phyloP scores from a whole-genome alignment of 2,888 invertebrate genomes.

The Tanytarsus gracilentus region DNA sequence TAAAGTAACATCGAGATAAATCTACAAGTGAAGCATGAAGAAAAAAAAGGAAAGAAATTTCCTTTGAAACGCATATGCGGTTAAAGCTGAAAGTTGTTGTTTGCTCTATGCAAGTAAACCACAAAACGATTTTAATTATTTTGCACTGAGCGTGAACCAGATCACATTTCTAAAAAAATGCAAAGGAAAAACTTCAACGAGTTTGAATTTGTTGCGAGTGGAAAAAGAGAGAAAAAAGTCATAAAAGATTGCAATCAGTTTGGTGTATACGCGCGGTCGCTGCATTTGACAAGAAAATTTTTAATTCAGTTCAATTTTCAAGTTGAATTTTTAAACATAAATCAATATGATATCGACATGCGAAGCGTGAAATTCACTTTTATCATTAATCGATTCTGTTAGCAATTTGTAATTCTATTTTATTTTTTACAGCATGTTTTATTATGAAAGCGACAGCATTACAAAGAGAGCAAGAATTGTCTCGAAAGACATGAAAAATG shows the following conservation, averaged over 20 bases:
- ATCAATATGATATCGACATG: conserved; percentile 22
- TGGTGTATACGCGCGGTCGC: background rate
- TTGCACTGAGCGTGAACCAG: conserved; percentile 5
- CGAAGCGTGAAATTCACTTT: conserved; percentile 27
- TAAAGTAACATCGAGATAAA: background rate
- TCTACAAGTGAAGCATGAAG: background rate
- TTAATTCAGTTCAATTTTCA: background rate
- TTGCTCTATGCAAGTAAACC: background rate
- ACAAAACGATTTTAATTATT: conserved; percentile 17
- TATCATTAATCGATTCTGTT: conserved; percentile 24
- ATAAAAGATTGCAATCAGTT: conserved; percentile 13
- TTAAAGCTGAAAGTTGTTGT: background rate
- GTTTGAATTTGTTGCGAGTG: background rate
- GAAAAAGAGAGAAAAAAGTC: no score
- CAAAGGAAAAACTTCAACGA: background rate
- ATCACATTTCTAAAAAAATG: conserved; percentile 14
- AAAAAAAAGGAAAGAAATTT: background rate
- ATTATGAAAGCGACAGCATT: no score
- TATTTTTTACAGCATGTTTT: background rate
- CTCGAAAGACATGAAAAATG: no score
- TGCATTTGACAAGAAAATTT: conserved; percentile 18
- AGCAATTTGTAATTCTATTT: conserved; percentile 20
- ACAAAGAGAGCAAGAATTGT: no score
- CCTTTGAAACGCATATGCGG: background rate
- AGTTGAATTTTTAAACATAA: conserved; percentile 21